Percentiles rank a stretch among this genome's conserved stretches.
Evolutionary conservation across 2,797 vertebrate species (phyloP).

Genomic region (Etheostoma nigrum): DNA sequence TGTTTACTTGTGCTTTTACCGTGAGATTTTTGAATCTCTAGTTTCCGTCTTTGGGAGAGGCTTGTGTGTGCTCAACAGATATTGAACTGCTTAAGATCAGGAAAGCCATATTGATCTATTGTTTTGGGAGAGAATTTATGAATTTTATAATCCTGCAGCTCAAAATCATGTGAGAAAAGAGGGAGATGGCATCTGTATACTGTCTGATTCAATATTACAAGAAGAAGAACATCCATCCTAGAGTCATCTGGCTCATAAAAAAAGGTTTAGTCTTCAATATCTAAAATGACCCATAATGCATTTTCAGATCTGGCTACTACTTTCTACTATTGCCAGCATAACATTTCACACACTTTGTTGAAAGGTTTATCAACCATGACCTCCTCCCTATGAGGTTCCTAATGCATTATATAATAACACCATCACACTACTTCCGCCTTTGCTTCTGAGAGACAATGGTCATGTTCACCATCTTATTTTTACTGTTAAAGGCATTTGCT

Average conservation of each 20-base stretch:
- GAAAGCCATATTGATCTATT: constrained; percentile 35
- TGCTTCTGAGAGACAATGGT: no score
- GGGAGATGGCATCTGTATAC: constrained; percentile 2
- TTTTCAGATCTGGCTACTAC: no score
- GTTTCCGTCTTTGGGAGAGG: constrained; percentile 32
- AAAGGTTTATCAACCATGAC: no score
- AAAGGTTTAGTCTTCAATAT: not conserved
- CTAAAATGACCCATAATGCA: no score
- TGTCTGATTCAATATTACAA: not conserved
- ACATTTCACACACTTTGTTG: no score
- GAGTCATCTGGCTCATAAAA: not conserved
- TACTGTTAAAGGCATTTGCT: no score
- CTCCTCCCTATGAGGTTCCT: no score
- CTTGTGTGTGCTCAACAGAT: constrained; percentile 38
- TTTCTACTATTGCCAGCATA: no score
- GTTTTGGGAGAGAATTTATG: constrained; percentile 16
- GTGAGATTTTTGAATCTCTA: constrained; percentile 29
- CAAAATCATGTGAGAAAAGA: constrained; percentile 30
- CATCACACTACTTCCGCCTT: no score
- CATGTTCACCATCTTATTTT: no score
- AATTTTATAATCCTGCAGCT: constrained; percentile 31
- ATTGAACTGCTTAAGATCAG: constrained; percentile 53
- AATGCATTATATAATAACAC: no score
- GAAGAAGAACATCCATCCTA: not conserved
- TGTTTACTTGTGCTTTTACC: constrained; percentile 46